These are phyloP conservation scores for Anser brachyrhynchus DNA, from an alignment of 2,113 vertebrate species.

Conservation along the genomic window DNA sequence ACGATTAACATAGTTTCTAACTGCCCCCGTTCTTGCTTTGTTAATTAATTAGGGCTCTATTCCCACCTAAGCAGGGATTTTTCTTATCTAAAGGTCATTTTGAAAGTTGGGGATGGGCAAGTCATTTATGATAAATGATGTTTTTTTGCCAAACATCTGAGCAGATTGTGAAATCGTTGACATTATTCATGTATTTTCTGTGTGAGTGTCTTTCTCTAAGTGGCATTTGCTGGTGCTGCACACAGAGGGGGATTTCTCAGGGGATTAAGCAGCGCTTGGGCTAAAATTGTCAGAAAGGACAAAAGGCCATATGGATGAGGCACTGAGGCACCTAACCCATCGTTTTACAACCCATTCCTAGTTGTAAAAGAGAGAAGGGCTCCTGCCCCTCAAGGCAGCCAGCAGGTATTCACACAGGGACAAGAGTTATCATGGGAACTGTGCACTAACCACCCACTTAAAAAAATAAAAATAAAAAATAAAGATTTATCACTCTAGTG, in stretches of 20 bases:
- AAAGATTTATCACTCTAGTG: background rate
- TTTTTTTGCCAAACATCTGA: background rate
- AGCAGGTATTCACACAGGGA: background rate
- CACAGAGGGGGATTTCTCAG: accelerated
- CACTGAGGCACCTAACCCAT: background rate
- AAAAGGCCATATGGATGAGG: background rate
- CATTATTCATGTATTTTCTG: background rate
- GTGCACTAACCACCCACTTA: background rate
- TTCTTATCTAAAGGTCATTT: background rate
- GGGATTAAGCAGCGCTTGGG: background rate
- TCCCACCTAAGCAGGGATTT: background rate
- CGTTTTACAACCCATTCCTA: background rate
- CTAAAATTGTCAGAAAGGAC: background rate
- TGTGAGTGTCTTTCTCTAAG: background rate
- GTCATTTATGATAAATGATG: background rate
- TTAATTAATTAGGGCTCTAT: background rate
- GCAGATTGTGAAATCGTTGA: background rate
- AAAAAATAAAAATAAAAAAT: background rate
- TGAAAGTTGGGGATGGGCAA: background rate
- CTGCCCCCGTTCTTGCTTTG: background rate
- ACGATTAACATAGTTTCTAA: background rate
- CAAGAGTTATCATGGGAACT: background rate
- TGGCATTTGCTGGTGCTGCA: background rate
- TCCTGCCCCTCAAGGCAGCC: background rate
- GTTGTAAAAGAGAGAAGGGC: background rate